Conservation (phyloP, 2,888 invertebrate species). For the Hydrotaea diabolus region DNA sequence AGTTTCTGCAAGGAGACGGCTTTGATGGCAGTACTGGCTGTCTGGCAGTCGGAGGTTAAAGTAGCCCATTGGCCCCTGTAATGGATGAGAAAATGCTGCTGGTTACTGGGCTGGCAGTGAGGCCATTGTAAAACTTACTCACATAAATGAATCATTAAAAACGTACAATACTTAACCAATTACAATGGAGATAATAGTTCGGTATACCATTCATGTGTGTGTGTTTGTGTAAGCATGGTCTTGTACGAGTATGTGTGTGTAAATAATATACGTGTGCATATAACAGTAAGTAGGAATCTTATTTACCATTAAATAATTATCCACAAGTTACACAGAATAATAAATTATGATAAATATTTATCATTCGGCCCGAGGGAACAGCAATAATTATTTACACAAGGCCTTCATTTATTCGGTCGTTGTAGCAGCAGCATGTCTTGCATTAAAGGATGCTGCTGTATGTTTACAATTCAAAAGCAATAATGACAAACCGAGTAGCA, state of each 20-base stretch:
- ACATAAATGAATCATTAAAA: slow-evolving; percentile 65
- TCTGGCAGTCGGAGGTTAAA: not conserved
- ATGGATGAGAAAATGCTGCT: slow-evolving; percentile 23
- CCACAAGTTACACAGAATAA: slow-evolving; percentile 53
- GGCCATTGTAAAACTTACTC: slow-evolving; percentile 2
- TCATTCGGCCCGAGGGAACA: slow-evolving; percentile 57
- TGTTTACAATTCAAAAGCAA: not conserved
- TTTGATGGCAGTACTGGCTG: not conserved
- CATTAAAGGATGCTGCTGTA: not conserved
- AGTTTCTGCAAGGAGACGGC: not conserved
- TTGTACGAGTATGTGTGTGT: not conserved
- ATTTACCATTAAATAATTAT: slow-evolving; percentile 58
- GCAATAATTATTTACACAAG: slow-evolving; percentile 14
- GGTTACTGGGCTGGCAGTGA: not conserved
- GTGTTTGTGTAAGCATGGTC: not conserved
- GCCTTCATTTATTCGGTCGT: not conserved
- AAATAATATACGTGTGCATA: not conserved
- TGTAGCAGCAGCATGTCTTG: not conserved
- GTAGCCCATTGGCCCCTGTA: not conserved
- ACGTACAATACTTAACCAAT: slow-evolving; percentile 59
- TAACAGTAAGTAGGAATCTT: slow-evolving; percentile 20
- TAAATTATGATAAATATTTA: slow-evolving; percentile 67
- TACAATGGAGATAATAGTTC: slow-evolving; percentile 59
- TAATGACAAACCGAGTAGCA: too few relatives aligned
- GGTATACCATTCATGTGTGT: slow-evolving; percentile 10